Percentiles rank a stretch among this genome's conserved stretches.
Evolutionary conservation across 1,140 invertebrate species (phyloP).

Genomic region (Physella acuta): DNA sequence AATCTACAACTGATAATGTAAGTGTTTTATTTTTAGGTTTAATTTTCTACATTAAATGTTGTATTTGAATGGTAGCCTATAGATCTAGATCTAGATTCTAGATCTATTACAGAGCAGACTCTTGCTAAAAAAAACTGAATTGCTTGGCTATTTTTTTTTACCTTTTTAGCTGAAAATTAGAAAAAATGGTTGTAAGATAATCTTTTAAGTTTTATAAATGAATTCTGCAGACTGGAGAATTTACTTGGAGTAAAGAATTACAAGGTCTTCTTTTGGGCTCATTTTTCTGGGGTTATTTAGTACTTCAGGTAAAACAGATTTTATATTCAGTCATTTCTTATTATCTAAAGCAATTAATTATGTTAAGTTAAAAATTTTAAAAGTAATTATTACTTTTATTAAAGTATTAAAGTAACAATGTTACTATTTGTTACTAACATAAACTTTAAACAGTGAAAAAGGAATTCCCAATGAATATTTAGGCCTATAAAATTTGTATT

Average conservation of each 20-base stretch:
- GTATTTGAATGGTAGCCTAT: no score
- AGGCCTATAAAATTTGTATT: no score
- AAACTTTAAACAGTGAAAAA: no score
- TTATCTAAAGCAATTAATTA: no score
- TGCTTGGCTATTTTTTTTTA: neutral
- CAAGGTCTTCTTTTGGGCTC: constrained; percentile 84
- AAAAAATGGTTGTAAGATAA: neutral
- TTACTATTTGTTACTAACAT: no score
- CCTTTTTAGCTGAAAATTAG: neutral
- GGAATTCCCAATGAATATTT: no score
- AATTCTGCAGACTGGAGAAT: constrained; percentile 65
- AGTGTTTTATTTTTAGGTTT: neutral
- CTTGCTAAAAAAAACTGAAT: neutral
- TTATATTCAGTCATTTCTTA: no score
- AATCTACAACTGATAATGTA: neutral
- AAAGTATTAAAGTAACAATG: no score
- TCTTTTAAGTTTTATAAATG: constrained; percentile 17
- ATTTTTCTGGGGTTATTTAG: constrained; percentile 79
- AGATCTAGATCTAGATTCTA: no score
- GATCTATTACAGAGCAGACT: neutral
- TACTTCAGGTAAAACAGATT: constrained; percentile 79
- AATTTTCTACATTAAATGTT: no score
- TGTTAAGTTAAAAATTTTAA: no score
- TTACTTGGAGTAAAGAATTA: constrained; percentile 77
- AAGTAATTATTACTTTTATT: no score